These are phyloP conservation scores for Stegodyphus mimosarum DNA, from an alignment of 1,140 invertebrate species.

Conservation along the genomic window DNA sequence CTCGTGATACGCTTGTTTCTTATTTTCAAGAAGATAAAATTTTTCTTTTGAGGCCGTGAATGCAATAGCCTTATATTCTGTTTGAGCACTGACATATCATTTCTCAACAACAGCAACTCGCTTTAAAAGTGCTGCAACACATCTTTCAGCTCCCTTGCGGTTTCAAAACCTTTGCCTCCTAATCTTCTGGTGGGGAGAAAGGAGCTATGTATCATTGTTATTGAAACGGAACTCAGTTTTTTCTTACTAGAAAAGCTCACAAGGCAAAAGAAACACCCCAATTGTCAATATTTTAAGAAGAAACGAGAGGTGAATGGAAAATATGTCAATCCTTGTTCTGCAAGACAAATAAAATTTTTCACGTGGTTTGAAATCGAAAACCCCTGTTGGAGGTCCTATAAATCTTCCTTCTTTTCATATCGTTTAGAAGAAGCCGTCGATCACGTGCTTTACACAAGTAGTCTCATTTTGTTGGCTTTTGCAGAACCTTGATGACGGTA, in stretches of 20 bases:
- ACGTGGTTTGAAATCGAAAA: constrained; percentile 16
- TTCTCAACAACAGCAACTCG: constrained; percentile 9
- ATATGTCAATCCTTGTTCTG: constrained; percentile 34
- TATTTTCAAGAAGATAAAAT: no score
- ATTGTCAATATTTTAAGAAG: constrained; percentile 26
- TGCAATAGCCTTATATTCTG: no score
- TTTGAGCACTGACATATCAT: constrained; percentile 10
- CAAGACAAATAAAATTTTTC: constrained; percentile 30
- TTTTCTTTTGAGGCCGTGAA: no score
- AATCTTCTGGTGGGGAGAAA: not conserved
- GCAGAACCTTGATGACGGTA: no score
- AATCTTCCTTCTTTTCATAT: constrained; percentile 23
- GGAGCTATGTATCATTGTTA: constrained; percentile 28
- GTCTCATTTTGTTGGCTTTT: no score
- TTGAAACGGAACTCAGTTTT: constrained; percentile 11
- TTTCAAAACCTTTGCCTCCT: constrained; percentile 4
- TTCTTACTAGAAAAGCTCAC: not conserved
- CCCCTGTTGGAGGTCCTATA: not conserved
- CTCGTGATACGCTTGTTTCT: no score
- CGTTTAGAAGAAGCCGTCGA: constrained; percentile 8
- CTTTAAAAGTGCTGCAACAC: constrained; percentile 31
- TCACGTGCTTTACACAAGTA: not conserved
- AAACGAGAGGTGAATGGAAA: not conserved
- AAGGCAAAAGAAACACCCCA: not conserved
- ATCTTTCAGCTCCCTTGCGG: constrained; percentile 24